These are phyloP conservation scores for Tachyglossus aculeatus DNA, from an alignment of 2,797 vertebrate species.

Conservation along the genomic window DNA sequence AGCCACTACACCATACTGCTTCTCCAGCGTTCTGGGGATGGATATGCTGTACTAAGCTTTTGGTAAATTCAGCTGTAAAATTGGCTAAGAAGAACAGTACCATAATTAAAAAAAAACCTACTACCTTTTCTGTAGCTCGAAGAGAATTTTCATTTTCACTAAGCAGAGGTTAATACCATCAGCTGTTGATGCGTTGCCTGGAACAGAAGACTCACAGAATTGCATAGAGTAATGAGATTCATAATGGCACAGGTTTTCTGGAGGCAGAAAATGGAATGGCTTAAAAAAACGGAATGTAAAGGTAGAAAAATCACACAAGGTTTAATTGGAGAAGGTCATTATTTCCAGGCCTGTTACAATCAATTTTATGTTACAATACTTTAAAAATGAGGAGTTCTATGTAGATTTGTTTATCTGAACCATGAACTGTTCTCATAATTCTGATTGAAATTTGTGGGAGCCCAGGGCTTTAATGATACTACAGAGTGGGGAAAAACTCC, in stretches of 20 bases:
- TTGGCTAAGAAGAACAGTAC: neutral
- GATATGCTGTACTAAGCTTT: neutral
- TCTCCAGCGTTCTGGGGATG: constrained; percentile 12
- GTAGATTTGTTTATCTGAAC: no score
- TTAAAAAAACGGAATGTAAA: constrained; percentile 17
- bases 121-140: neutral
- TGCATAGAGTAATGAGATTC: neutral
- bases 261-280: constrained; percentile 2
- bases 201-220: neutral
- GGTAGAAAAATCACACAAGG: neutral
- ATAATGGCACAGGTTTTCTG: neutral
- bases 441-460: no score
- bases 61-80: constrained; percentile 16
- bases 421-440: no score
- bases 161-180: neutral
- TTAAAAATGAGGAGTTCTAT: no score
- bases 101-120: constrained; percentile 8
- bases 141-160: neutral
- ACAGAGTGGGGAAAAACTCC: no score
- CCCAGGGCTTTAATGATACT: no score
- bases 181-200: neutral
- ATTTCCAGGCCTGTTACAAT: neutral
- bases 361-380: neutral
- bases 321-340: neutral
- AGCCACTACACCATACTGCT: no score